Conservation (phyloP, 2,888 invertebrate species). For the Ophion obscuratus region DNA sequence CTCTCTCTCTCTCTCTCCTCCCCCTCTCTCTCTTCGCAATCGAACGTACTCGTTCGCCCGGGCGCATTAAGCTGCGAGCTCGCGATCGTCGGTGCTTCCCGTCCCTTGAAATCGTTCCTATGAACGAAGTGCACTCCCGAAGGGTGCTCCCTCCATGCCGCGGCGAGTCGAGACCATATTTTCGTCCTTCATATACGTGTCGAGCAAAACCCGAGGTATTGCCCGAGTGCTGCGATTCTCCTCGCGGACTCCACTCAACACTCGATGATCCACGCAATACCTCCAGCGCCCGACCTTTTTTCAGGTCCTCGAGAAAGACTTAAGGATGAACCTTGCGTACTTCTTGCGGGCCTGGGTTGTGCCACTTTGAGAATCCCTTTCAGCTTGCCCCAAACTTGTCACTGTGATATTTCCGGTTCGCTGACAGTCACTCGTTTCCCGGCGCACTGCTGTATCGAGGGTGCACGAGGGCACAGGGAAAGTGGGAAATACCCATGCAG, state of each 20-base stretch:
- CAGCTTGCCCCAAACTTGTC: neutral
- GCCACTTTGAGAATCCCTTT: neutral
- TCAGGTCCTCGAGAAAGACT: conserved; percentile 12
- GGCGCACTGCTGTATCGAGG: neutral
- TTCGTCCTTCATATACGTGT: conserved; percentile 27
- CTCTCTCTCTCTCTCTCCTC: neutral
- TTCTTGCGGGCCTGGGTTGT: neutral
- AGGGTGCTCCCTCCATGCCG: conserved; percentile 14
- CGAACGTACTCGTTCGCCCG: conserved; percentile 48
- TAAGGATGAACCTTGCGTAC: neutral
- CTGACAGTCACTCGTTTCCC: too few species aligned
- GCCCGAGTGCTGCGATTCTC: conserved; percentile 47
- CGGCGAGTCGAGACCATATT: conserved; percentile 50
- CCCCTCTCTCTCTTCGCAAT: conserved; percentile 39
- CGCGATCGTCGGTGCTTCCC: conserved; percentile 50
- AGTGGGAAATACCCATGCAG: neutral
- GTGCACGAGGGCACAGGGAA: neutral
- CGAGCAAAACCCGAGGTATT: neutral
- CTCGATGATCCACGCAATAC: conserved; percentile 41
- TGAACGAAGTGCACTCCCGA: conserved; percentile 50
- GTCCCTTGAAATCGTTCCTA: conserved; percentile 42
- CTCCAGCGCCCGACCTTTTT: conserved; percentile 21
- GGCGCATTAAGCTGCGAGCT: conserved; percentile 58
- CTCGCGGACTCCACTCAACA: conserved; percentile 38
- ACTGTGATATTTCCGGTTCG: too few species aligned